Conservation (phyloP, 2,888 invertebrate species). For the Stegana nigrithorax region DNA sequence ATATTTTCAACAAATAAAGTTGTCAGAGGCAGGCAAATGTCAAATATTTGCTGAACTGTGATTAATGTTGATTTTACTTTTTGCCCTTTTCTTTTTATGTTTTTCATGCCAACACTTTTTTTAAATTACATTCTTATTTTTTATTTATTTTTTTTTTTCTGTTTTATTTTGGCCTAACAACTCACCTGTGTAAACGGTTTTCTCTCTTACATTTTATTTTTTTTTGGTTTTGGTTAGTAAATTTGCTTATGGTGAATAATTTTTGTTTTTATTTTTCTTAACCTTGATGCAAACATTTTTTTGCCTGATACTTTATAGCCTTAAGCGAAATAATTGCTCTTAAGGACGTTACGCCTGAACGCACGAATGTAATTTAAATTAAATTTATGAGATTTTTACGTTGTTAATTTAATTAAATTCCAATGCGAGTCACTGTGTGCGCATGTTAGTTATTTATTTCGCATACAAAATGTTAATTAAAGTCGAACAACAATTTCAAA, state of each 20-base stretch:
- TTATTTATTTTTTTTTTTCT: neutral
- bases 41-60: constrained; percentile 63
- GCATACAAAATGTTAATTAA: too few relatives aligned
- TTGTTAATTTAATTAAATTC: too few relatives aligned
- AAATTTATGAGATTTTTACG: too few relatives aligned
- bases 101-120: constrained; percentile 33
- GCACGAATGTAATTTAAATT: neutral
- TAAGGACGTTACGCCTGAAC: neutral
- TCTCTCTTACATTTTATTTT: neutral
- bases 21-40: constrained; percentile 42
- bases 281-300: neutral
- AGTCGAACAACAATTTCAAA: too few relatives aligned
- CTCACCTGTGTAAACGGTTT: constrained; percentile 46
- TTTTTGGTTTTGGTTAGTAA: neutral
- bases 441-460: too few relatives aligned
- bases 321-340: neutral
- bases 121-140: neutral
- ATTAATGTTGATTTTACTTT: constrained; percentile 55
- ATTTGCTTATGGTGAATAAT: neutral
- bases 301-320: too few relatives aligned
- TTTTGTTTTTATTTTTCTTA: neutral
- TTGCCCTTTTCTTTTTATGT: constrained; percentile 36
- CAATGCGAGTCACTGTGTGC: too few relatives aligned
- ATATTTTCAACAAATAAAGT: constrained; percentile 14
- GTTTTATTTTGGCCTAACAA: constrained; percentile 34